Conservation (phyloP, 2,113 vertebrate genomes). For the Bambusicola thoracicus region DNA sequence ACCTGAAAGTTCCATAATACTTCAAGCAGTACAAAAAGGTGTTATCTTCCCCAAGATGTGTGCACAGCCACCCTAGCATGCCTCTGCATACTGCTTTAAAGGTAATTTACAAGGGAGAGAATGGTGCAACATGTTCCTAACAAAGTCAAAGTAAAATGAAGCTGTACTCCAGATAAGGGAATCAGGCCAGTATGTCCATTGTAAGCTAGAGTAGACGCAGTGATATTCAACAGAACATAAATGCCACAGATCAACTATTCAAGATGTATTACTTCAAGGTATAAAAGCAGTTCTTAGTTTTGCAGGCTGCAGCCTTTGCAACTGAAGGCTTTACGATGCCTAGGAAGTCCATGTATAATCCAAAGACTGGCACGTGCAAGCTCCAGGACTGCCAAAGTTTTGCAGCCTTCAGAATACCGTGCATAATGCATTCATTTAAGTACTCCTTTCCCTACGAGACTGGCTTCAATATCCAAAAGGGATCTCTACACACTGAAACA, state of each 20-base stretch:
- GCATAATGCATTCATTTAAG: background rate
- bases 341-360: background rate
- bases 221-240: slow-evolving; percentile 24
- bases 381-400: background rate
- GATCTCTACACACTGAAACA: background rate
- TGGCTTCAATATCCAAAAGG: background rate
- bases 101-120: background rate
- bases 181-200: background rate
- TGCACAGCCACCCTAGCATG: background rate
- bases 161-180: background rate
- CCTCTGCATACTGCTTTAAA: background rate
- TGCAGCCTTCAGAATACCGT: background rate
- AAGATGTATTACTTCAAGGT: background rate
- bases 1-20: background rate
- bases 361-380: background rate
- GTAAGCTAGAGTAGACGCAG: background rate
- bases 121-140: background rate
- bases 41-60: background rate
- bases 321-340: background rate
- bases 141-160: slow-evolving; percentile 7
- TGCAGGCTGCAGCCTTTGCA: background rate
- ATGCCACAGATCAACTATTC: background rate
- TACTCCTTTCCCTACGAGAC: background rate
- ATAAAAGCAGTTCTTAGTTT: background rate
- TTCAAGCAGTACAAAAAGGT: background rate